Evolutionary conservation across 2,113 vertebrate species (phyloP), one percentile per base, ranked within the genome.

Genomic region (zebrafish (Danio rerio)): DNA sequence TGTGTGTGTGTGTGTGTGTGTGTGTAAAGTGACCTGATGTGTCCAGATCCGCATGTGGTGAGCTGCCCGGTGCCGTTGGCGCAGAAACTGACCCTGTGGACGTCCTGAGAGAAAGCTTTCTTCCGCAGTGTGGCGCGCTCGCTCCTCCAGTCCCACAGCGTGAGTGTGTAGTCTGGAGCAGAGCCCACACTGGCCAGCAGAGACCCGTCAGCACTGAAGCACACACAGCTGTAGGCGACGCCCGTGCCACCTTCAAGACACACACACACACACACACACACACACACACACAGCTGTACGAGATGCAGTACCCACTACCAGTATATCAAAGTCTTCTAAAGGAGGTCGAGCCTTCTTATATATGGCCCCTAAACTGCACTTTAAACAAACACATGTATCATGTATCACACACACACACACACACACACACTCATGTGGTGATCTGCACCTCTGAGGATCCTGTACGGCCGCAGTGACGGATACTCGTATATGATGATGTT

Each of bases 101-200:
- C 91, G n/a, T 98, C 97, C 89, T 97, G 95, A 45, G 95, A 94
- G 88, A 96, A 94, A 45, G 96, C 96, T 90, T 97, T 97, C 80
- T 92, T 95, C 82, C 94, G 94, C 86, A 97, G 83, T 70, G 93
- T 77, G 81, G 95, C 94, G 80, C 94, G 91, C 86, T 99, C 96
- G 83, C 95, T 90, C 82, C 87, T 96, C 98, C 98, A 99, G 45
- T 96, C 91, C 98, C 98, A 99, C 66, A 99, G 88, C 1, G 96
- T 98, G 86, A 99, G 81, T 86, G 93, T 97, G 82, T 94, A 95
- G 88, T 98, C 96, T 0, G 97, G 96, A 12, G 87, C 89, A 53
- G 93, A 86, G 2, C 96, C 96, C 81, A 98, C 91, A 16, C 95
- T 97, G 55, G 95, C 97, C 88, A 99, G 89, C 85, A 98, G 88